Evolutionary conservation across 2,113 vertebrate species (phyloP).

Genomic region (Podarcis raffonei): DNA sequence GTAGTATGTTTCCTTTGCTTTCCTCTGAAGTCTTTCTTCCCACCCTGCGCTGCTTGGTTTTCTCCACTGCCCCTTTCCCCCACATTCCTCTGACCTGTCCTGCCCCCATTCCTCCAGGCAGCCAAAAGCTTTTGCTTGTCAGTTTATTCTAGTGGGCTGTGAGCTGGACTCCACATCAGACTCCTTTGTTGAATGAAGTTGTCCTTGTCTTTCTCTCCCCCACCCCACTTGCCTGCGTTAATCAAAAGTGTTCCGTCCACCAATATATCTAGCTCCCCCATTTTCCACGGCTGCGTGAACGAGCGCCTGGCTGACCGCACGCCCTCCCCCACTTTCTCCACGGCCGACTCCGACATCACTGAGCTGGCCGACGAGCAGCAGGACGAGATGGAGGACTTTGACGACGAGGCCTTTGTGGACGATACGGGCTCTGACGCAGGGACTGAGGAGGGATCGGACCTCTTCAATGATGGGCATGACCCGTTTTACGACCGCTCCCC

Average conservation of each 20-base stretch:
- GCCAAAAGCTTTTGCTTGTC: constrained; percentile 43
- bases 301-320: constrained; percentile 97
- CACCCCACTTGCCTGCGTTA: constrained; percentile 70
- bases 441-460: constrained; percentile 96
- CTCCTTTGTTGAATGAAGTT: constrained; percentile 61
- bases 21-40: constrained; percentile 35
- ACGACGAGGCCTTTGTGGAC: constrained; percentile 97
- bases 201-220: constrained; percentile 51
- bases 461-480: constrained; percentile 98
- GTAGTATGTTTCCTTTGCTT: constrained; percentile 56
- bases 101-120: background rate
- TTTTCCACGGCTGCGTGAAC: constrained; percentile 98
- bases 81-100: background rate
- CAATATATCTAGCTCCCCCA: constrained; percentile 89
- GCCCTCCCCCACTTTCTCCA: constrained; percentile 99
- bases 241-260: constrained; percentile 66
- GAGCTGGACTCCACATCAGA: constrained; percentile 46
- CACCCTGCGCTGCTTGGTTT: background rate
- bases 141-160: constrained; percentile 36
- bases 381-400: constrained; percentile 96
- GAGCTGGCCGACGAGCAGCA: constrained; percentile 98
- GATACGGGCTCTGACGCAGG: constrained; percentile 98
- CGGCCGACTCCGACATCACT: constrained; percentile 97
- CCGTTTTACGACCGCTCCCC: constrained; percentile 99
- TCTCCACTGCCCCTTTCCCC: background rate